Conservation (phyloP, 2,797 vertebrate species). For the Eulemur rubriventer region DNA sequence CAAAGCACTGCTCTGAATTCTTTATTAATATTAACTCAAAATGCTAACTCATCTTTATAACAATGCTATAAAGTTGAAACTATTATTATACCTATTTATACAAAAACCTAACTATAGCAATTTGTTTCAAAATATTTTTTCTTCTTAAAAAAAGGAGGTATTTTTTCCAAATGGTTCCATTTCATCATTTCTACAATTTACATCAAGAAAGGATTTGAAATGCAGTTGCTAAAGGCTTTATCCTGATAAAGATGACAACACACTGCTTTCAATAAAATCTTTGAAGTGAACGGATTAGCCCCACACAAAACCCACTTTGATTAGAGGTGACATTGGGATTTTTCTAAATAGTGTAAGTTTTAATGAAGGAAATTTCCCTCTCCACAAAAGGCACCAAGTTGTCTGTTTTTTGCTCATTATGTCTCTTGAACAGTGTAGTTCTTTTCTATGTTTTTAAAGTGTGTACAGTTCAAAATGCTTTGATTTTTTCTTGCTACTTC, state of each 20-base stretch:
- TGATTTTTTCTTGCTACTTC: conserved; percentile 26
- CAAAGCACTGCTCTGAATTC: conserved; percentile 1
- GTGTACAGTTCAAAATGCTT: not conserved
- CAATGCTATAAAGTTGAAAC: not conserved
- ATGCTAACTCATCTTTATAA: conserved; percentile 54
- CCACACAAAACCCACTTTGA: conserved; percentile 31
- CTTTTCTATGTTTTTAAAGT: conserved; percentile 35
- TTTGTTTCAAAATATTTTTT: conserved; percentile 33
- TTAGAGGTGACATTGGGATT: conserved; percentile 45
- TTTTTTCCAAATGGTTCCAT: not conserved
- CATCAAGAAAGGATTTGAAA: conserved; percentile 47
- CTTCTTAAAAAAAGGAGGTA: not conserved
- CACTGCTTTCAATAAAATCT: conserved; percentile 31
- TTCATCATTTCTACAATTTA: conserved; percentile 24
- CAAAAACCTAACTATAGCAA: conserved; percentile 34
- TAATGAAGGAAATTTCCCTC: conserved; percentile 39
- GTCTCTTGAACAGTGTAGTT: not conserved
- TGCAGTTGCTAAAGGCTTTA: not conserved
- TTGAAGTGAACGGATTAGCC: conserved; percentile 42
- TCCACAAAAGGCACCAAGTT: not conserved
- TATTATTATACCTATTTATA: conserved; percentile 20
- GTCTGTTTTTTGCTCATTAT: not conserved
- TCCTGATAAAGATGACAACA: conserved; percentile 54
- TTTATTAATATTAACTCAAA: conserved; percentile 47
- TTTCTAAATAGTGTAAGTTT: conserved; percentile 52